Evolutionary conservation across 2,797 vertebrate species (phyloP).

Genomic region (Thamnophis elegans): DNA sequence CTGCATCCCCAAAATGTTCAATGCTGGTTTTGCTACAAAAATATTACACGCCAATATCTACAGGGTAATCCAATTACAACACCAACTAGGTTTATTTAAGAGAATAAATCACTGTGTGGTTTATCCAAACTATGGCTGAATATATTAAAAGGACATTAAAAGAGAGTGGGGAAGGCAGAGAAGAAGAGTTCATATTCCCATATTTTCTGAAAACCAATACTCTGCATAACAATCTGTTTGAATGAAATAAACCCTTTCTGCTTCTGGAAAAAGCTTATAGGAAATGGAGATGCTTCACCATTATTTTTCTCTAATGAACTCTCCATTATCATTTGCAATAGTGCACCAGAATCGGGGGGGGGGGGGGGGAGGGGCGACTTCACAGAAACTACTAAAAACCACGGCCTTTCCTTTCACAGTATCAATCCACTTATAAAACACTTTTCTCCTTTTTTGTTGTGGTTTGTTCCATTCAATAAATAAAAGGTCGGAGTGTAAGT

Average conservation of each 20-base stretch:
- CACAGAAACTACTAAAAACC: not conserved
- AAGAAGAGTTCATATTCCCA: not conserved
- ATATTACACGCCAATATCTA: not conserved
- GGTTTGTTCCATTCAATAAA: conserved; percentile 8
- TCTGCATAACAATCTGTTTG: not conserved
- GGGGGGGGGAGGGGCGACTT: no score
- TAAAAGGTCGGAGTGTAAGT: conserved; percentile 32
- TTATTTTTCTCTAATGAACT: no score
- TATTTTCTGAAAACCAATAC: not conserved
- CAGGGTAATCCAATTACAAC: not conserved
- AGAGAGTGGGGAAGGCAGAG: not conserved
- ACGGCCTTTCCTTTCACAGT: not conserved
- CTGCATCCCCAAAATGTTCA: not conserved
- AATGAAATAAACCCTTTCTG: not conserved
- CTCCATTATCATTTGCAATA: not conserved
- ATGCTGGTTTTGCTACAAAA: not conserved
- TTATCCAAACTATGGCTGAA: conserved; percentile 39
- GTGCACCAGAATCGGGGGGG: not conserved
- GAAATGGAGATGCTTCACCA: not conserved
- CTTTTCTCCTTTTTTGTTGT: not conserved
- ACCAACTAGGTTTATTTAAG: not conserved
- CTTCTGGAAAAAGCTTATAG: not conserved
- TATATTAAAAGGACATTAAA: conserved; percentile 24
- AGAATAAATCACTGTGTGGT: not conserved
- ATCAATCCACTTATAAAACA: not conserved